A percentile compares a stretch with the other conserved stretches of the same genome.
Conservation (phyloP, 2,888 invertebrate species). For the Agrotis segetum region DNA sequence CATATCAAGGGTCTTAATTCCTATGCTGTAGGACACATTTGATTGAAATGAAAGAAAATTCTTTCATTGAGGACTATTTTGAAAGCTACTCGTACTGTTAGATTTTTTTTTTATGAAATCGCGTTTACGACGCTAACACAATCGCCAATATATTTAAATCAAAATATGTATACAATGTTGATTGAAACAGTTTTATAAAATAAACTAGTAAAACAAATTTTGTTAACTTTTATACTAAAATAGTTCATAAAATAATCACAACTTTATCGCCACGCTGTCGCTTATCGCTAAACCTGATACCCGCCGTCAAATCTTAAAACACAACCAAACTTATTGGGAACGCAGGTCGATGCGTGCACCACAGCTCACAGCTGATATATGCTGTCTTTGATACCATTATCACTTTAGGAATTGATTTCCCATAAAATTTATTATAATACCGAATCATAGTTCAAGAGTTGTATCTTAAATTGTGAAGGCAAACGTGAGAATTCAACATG, state of each 20-base stretch:
- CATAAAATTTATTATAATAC: conserved; percentile 60
- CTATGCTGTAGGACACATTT: too few species aligned
- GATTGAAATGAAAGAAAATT: too few species aligned
- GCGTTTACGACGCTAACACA: too few species aligned
- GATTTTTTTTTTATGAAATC: too few species aligned
- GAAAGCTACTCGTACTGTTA: too few species aligned
- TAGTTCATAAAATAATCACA: neutral
- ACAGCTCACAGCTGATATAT: conserved; percentile 70
- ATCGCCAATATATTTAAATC: too few species aligned
- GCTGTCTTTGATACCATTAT: conserved; percentile 70
- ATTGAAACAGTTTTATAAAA: too few species aligned
- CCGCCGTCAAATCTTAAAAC: conserved; percentile 59
- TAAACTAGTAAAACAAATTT: too few species aligned
- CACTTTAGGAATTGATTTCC: conserved; percentile 63
- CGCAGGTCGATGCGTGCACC: conserved; percentile 62
- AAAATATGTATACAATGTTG: too few species aligned
- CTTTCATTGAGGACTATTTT: too few species aligned
- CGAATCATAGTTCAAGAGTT: conserved; percentile 24
- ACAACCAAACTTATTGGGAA: conserved; percentile 68
- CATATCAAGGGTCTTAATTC: too few species aligned
- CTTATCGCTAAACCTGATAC: neutral
- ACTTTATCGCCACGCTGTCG: conserved; percentile 16
- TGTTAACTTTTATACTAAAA: too few species aligned
- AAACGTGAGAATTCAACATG: conserved; percentile 49
- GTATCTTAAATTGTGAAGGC: conserved; percentile 45